Base-by-base conservation (phyloP, 1,140 invertebrate genomes). In the Neodiprion virginianus region DNA sequence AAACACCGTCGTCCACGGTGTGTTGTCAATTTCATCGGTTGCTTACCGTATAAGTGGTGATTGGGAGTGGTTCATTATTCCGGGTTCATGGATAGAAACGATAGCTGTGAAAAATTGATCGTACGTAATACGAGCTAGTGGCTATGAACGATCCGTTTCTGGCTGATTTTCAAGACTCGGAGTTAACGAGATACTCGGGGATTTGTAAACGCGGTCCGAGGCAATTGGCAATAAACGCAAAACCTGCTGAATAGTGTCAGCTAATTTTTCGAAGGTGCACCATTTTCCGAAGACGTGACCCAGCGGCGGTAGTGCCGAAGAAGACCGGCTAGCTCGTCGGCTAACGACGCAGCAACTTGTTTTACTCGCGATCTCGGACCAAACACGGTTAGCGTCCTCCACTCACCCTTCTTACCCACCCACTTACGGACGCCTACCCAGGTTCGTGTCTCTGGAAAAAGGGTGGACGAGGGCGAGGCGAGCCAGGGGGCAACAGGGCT, bases 281-380 rank as follows among this genome's bases (percentile, higher is more conserved):
- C 75, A 73, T 77, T 79, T 76, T 75, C 76, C 75, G 72, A 72
- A 76, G 79, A 79, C 78, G 78, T 77, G 81, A 82, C 79, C 78
- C 40, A 11, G 17, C 40, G 17, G 7, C 70, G 70, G 70, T 50
- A 40, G 48, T 5, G 12, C n/a, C 28, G 53, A 61, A 12, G n/a
- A 14, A 61, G 53, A 17, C 28, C 28, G 28, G 28, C 28, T 12
- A 50, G n/a, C 48, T 48, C n/a, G 50, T 67, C 70, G 12, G n/a
- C 65, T 72, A 76, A 71, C 79, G 75, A 80, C 70, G 74, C 70
- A 69, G 73, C 72, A 78, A 79, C 75, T 74, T 75, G 79, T 79
- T 80, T 80, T 79, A 79, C 75, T 80, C 77, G 67, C 77, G 74
- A 76, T 79, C 74, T 78, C 72, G 76, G 78, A 80, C 77, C 72